Conservation (phyloP, 2,113 vertebrate genomes). For the Cariama cristata region DNA sequence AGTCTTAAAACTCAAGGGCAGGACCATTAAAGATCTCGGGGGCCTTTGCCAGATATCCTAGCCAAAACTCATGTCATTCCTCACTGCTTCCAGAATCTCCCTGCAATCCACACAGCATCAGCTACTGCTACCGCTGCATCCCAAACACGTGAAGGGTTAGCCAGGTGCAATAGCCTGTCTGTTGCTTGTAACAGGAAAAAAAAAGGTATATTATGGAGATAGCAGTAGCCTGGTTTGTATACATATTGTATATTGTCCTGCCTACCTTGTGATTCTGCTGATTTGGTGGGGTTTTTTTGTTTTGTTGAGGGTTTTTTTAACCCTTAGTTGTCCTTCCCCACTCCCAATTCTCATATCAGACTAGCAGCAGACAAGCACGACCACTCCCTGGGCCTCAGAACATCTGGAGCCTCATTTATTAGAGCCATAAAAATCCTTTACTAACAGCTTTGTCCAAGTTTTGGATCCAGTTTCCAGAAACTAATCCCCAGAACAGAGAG, state of each 20-base stretch:
- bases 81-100: conserved; percentile 12
- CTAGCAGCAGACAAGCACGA: background rate
- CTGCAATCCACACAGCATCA: background rate
- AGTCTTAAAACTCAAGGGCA: conserved; percentile 41
- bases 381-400: background rate
- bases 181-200: background rate
- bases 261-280: background rate
- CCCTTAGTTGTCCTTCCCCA: background rate
- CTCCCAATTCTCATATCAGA: background rate
- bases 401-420: background rate
- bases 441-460: background rate
- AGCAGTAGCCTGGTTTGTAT: background rate
- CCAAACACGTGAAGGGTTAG: background rate
- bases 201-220: background rate
- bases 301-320: background rate
- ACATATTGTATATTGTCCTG: background rate
- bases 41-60: conserved; percentile 23
- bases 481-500: background rate
- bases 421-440: background rate
- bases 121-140: background rate
- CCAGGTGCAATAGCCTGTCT: background rate
- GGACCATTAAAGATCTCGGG: background rate
- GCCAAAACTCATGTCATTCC: conserved; percentile 41
- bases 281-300: background rate
- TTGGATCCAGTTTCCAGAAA: background rate